Base-by-base conservation (phyloP, 2,113 vertebrate species). In the Scalopus aquaticus region DNA sequence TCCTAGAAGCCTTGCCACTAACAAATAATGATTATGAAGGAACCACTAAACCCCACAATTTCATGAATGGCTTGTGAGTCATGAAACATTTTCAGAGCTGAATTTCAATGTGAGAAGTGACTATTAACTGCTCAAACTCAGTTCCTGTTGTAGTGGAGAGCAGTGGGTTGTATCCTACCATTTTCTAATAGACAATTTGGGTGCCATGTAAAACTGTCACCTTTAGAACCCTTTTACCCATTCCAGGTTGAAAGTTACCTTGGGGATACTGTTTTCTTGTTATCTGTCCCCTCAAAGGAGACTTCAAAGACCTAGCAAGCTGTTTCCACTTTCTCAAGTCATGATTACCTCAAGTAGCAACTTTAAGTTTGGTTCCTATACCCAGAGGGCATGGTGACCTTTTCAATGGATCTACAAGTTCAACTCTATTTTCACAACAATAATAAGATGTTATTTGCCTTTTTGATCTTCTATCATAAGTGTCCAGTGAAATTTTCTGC, bases 311-410 rank as follows among this genome's bases (percentile, higher is more conserved):
- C 11, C 5, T 22, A 24, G n/a, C 26, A 12, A 28, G 39, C 26
- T 22, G 8, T 46, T 28, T 1, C 28, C 39, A 32, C 5, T 1
- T 37, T 54, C 84, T 32, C 39, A 51, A 26, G 32, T 24, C 51
- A 2, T 4, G 37, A 0, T 2, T 6, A 30, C 28, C 35, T n/a
- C 39, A 60, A 35, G n/a, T 0, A 17, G 60, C 4, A 6, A 0
- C 62, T 46, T 60, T 62, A 26, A 7, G 60, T 73, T 13, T 56
- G 87, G 37, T 60, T 72, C 44, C 49, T 8, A 58, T 51, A 44
- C 20, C 0, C 1, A 32, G 69, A 37, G 42, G 28, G 80, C 19
- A 58, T 60, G 51, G 24, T 44, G 56, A 49, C 16, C n/a, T 88
- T 73, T 65, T 67, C 24, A 51, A 44, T 77, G 35, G 28, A 9